A percentile compares a stretch with the other conserved stretches of the same genome.
Conservation (phyloP, 2,888 invertebrate genomes). For the Alviniconcha strummeri region DNA sequence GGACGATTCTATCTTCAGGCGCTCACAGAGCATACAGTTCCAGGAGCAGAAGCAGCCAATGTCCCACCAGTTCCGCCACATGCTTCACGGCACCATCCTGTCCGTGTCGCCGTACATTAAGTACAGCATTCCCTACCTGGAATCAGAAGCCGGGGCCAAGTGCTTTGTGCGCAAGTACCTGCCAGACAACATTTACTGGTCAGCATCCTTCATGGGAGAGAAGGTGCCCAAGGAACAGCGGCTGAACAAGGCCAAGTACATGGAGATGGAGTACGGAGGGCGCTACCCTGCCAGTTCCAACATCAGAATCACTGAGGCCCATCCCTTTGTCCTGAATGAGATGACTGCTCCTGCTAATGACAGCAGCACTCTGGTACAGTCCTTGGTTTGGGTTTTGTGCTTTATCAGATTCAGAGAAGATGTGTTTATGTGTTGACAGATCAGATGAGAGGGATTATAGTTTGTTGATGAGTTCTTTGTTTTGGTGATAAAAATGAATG, state of each 20-base stretch:
- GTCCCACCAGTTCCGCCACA: constrained; percentile 82
- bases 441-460: too few relatives aligned
- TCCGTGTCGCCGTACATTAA: constrained; percentile 91
- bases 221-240: constrained; percentile 34
- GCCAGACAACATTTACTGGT: constrained; percentile 84
- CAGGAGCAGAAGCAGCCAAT: constrained; percentile 47
- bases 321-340: constrained; percentile 84
- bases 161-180: constrained; percentile 84
- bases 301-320: constrained; percentile 58
- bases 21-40: constrained; percentile 38
- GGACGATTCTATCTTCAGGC: constrained; percentile 72
- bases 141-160: constrained; percentile 87
- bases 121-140: constrained; percentile 89
- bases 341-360: constrained; percentile 78
- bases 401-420: too few relatives aligned
- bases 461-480: too few relatives aligned
- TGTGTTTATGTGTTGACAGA: too few relatives aligned
- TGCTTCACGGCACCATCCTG: constrained; percentile 82
- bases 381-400: not conserved
- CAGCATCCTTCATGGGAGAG: constrained; percentile 70
- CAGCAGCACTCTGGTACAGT: constrained; percentile 76
- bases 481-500: not conserved
- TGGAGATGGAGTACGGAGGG: constrained; percentile 40
- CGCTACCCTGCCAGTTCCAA: constrained; percentile 47
- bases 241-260: constrained; percentile 38